phyloP scores from a whole-genome alignment of 2,797 vertebrate genomes.

The Mallotus villosus region DNA sequence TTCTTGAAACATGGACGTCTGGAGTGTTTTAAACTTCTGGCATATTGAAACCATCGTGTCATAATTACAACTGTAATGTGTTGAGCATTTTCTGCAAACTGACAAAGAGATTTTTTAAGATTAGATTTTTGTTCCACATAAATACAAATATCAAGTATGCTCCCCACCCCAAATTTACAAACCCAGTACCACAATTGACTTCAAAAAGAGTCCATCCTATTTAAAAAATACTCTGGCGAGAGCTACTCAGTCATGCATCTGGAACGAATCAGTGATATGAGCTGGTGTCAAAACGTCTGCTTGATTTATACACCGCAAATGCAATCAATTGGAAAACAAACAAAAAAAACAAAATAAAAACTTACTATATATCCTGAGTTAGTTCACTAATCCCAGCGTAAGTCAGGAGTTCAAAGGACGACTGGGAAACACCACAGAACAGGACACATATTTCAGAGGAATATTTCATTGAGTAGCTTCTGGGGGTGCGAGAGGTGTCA shows the following conservation, averaged over 20 bases:
- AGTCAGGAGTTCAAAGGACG: constrained; percentile 39
- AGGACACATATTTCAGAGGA: constrained; percentile 14
- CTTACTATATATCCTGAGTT: constrained; percentile 62
- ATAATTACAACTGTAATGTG: not conserved
- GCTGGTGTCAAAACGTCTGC: constrained; percentile 47
- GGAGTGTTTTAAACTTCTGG: constrained; percentile 32
- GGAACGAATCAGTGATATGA: constrained; percentile 25
- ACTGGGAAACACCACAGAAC: constrained; percentile 30
- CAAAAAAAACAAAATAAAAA: constrained; percentile 5
- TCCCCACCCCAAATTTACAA: constrained; percentile 56
- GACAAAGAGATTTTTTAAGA: constrained; percentile 22
- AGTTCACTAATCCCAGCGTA: constrained; percentile 55
- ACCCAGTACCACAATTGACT: constrained; percentile 62
- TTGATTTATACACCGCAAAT: constrained; percentile 31
- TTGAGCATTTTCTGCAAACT: not conserved
- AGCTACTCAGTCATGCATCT: constrained; percentile 42
- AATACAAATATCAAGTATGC: constrained; percentile 61
- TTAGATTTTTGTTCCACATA: constrained; percentile 43
- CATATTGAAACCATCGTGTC: not conserved
- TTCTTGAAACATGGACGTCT: constrained; percentile 46
- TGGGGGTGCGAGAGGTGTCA: constrained; percentile 15
- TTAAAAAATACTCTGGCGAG: constrained; percentile 37
- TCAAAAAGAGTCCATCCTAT: constrained; percentile 52
- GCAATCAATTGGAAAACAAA: constrained; percentile 52
- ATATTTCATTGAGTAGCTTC: constrained; percentile 18